Evolutionary conservation across 2,888 invertebrate species (phyloP).

Genomic region (Trichogramma evanescens): DNA sequence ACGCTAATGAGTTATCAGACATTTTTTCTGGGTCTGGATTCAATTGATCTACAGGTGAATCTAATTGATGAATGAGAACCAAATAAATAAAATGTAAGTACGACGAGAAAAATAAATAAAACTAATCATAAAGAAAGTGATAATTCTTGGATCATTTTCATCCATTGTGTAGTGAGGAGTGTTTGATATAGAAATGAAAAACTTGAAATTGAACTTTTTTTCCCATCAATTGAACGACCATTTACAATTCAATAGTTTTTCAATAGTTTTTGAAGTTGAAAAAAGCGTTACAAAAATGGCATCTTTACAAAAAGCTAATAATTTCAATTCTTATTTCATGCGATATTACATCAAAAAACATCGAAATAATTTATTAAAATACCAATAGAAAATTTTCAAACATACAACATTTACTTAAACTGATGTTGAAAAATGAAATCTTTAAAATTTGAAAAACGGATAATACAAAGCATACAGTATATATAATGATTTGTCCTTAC

Average conservation of each 20-base stretch:
- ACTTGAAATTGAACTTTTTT: constrained; percentile 12
- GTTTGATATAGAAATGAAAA: too few species aligned
- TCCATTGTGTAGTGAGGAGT: too few species aligned
- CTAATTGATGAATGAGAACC: too few species aligned
- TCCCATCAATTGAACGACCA: neutral
- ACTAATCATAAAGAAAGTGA: constrained; percentile 13
- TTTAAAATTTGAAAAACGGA: too few species aligned
- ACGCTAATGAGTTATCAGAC: constrained; percentile 45
- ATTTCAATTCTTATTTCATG: constrained; percentile 2
- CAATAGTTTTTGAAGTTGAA: too few species aligned
- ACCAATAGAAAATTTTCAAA: too few species aligned
- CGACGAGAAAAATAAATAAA: neutral
- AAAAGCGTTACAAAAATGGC: too few species aligned
- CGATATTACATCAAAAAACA: neutral
- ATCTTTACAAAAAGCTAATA: neutral
- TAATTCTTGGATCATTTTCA: too few species aligned
- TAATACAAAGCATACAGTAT: neutral
- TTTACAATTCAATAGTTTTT: neutral
- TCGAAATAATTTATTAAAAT: neutral
- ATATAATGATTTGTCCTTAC: constrained; percentile 50
- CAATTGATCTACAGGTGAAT: too few species aligned
- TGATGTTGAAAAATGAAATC: too few species aligned
- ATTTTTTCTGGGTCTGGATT: constrained; percentile 26
- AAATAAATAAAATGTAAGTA: neutral
- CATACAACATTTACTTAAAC: too few species aligned